A percentile compares a stretch with the other conserved stretches of the same genome.
phyloP scores from a whole-genome alignment of 1,140 invertebrate species.

The Temnothorax curvispinosus region DNA sequence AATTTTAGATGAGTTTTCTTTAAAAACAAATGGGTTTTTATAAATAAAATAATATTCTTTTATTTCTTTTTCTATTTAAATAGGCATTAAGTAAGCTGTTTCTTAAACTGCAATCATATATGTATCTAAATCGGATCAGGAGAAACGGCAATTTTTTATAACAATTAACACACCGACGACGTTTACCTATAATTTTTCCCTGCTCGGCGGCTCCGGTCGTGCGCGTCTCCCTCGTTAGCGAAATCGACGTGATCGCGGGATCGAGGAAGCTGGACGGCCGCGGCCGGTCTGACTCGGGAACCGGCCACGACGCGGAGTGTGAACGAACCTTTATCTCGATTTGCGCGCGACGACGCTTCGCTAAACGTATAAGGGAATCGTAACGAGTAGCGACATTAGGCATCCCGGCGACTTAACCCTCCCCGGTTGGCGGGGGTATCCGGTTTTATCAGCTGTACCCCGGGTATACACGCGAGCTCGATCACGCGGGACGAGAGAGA shows the following conservation, averaged over 20 bases:
- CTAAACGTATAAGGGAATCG: conserved; percentile 77
- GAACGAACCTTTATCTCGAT: conserved; percentile 73
- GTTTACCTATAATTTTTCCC: neutral
- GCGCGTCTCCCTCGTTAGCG: conserved; percentile 60
- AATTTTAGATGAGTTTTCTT: neutral
- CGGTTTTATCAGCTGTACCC: conserved; percentile 74
- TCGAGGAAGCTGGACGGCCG: conserved; percentile 13
- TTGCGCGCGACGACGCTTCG: conserved; percentile 5
- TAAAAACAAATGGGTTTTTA: neutral
- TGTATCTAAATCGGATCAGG: neutral
- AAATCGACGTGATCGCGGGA: conserved; percentile 52
- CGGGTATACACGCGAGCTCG: conserved; percentile 59
- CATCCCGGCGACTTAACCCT: conserved; percentile 65
- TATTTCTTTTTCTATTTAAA: neutral
- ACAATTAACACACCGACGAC: neutral
- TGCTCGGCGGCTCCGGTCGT: neutral
- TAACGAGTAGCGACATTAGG: conserved; percentile 78
- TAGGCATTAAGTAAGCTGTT: neutral
- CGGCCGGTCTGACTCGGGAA: neutral
- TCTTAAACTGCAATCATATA: neutral
- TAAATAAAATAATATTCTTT: neutral
- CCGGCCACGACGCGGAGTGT: conserved; percentile 41
- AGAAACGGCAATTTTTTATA: neutral
- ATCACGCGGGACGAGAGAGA: conserved; percentile 41
- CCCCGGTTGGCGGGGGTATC: conserved; percentile 55